These are phyloP conservation scores for Cyrtodaria siliqua DNA, from an alignment of 2,888 invertebrate genomes.

Conservation along the genomic window DNA sequence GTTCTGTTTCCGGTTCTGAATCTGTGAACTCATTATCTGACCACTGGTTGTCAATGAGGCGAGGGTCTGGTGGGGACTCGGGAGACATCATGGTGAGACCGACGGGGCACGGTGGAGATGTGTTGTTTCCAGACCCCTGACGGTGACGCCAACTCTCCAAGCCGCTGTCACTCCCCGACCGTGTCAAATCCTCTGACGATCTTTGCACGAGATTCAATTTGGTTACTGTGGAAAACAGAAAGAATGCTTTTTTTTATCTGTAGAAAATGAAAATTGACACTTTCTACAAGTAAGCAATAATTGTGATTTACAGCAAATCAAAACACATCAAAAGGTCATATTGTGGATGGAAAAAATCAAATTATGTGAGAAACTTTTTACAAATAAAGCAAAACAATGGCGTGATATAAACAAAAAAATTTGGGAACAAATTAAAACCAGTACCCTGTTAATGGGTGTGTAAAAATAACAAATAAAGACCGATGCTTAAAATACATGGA, in stretches of 20 bases:
- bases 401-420: no score
- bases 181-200: slow-evolving; percentile 60
- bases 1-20: slow-evolving; percentile 73
- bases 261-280: no score
- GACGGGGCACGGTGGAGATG: slow-evolving; percentile 75
- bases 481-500: no score
- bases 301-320: no score
- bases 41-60: slow-evolving; percentile 90
- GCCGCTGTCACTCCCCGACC: slow-evolving; percentile 65
- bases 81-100: slow-evolving; percentile 79
- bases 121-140: slow-evolving; percentile 71
- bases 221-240: slow-evolving; percentile 63
- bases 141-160: slow-evolving; percentile 78
- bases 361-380: no score
- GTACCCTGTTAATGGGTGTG: no score
- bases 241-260: slow-evolving; percentile 52
- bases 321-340: no score
- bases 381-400: no score
- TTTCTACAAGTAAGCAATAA: no score
- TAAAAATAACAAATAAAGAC: no score
- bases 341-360: no score
- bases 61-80: slow-evolving; percentile 69
- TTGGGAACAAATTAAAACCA: no score
- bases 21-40: slow-evolving; percentile 95
- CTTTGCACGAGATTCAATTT: slow-evolving; percentile 61